phyloP scores from a whole-genome alignment of 2,888 invertebrate genomes.

The Pimpla rufipes region DNA sequence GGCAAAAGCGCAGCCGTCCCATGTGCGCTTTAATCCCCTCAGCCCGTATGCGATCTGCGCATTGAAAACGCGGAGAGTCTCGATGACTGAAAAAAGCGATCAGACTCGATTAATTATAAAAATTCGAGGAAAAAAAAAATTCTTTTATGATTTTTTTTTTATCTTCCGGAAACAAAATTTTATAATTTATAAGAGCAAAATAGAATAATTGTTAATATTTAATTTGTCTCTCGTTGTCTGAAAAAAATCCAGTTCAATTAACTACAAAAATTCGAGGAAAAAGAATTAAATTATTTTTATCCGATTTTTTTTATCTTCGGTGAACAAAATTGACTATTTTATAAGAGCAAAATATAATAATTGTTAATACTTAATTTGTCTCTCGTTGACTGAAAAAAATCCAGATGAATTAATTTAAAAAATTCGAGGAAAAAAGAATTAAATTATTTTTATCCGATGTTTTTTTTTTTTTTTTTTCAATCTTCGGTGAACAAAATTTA shows the following conservation, averaged over 20 bases:
- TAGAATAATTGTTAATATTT: too few relatives aligned
- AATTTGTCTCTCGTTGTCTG: conserved; percentile 65
- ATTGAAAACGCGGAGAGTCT: conserved; percentile 74
- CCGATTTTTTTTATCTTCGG: too few relatives aligned
- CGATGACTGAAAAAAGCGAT: conserved; percentile 65
- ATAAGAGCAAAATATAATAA: too few relatives aligned
- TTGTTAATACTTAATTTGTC: conserved; percentile 66
- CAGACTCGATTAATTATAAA: conserved; percentile 26
- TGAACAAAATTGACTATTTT: too few relatives aligned
- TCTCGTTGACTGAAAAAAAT: conserved; percentile 22
- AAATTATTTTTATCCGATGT: too few relatives aligned
- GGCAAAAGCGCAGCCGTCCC: conserved; percentile 83
- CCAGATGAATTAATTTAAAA: neutral
- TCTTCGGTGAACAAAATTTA: neutral
- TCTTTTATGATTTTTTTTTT: too few relatives aligned
- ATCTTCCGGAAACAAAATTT: too few relatives aligned
- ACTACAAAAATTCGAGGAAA: neutral
- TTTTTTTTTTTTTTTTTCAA: too few relatives aligned
- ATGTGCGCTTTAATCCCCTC: conserved; percentile 77
- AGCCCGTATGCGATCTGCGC: conserved; percentile 80
- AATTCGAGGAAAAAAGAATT: neutral
- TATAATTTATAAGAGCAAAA: too few relatives aligned
- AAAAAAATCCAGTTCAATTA: conserved; percentile 59
- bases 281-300: neutral
- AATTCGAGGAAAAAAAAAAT: conserved; percentile 2